Evolutionary conservation across 2,113 vertebrate genomes (phyloP).

Genomic region (Gasterosteus aculeatus): DNA sequence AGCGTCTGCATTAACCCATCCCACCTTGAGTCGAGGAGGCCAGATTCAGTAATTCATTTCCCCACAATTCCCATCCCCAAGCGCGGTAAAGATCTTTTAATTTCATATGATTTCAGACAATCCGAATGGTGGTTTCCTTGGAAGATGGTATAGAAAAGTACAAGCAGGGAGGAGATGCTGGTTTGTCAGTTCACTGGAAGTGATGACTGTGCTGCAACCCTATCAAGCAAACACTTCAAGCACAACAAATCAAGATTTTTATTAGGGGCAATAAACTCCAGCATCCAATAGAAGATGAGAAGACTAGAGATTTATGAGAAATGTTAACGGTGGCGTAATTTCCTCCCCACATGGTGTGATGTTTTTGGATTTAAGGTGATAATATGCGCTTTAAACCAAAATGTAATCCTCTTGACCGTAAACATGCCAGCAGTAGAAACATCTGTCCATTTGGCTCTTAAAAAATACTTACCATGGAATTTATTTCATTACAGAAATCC

Average conservation of each 20-base stretch:
- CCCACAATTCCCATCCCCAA: slow-evolving; percentile 34
- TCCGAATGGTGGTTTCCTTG: slow-evolving; percentile 24
- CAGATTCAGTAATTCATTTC: slow-evolving; percentile 66
- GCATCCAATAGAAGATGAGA: slow-evolving; percentile 77
- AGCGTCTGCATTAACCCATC: slow-evolving; percentile 64
- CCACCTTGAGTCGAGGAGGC: slow-evolving; percentile 59
- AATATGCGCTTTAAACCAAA: slow-evolving; percentile 56
- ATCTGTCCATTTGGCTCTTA: not conserved
- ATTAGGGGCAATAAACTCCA: slow-evolving; percentile 81
- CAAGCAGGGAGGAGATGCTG: slow-evolving; percentile 38
- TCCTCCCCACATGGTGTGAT: slow-evolving; percentile 68
- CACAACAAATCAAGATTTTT: slow-evolving; percentile 85
- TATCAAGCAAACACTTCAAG: slow-evolving; percentile 80
- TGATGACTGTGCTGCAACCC: slow-evolving; percentile 75
- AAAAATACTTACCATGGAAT: slow-evolving; percentile 14
- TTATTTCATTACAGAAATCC: not conserved
- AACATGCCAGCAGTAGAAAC: slow-evolving; percentile 34
- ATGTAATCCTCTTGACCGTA: slow-evolving; percentile 48
- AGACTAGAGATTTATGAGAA: slow-evolving; percentile 81
- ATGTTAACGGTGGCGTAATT: slow-evolving; percentile 77
- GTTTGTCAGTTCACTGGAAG: slow-evolving; percentile 61
- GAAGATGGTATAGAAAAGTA: slow-evolving; percentile 25
- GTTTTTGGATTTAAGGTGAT: slow-evolving; percentile 62
- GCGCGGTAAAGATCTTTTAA: slow-evolving; percentile 47
- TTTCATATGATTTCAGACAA: slow-evolving; percentile 69